Conservation (phyloP, 2,888 invertebrate species). For the Polymixis lichenea region DNA sequence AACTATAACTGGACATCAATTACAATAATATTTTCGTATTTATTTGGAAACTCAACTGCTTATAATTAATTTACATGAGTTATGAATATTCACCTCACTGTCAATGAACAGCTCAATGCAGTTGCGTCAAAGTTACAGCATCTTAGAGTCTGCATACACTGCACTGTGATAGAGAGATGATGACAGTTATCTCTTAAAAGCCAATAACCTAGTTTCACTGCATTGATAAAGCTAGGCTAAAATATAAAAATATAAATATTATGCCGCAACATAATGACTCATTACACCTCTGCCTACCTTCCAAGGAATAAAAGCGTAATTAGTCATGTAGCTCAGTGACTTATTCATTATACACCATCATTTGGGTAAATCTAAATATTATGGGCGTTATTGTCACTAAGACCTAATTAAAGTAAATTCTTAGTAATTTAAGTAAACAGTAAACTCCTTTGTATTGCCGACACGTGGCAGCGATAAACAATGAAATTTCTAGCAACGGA, state of each 20-base stretch:
- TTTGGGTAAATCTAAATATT: neutral
- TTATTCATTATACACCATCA: neutral
- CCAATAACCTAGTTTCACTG: too few relatives aligned
- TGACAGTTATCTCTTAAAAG: too few relatives aligned
- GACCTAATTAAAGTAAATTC: constrained; percentile 13
- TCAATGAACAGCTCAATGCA: too few relatives aligned
- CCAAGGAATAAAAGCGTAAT: neutral
- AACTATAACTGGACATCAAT: constrained; percentile 1
- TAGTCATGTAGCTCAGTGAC: neutral
- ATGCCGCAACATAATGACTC: too few relatives aligned
- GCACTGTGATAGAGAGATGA: too few relatives aligned
- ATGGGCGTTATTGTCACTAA: neutral
- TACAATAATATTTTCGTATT: neutral
- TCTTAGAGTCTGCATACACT: too few relatives aligned
- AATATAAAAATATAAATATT: too few relatives aligned
- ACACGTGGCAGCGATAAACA: constrained; percentile 48
- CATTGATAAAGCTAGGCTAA: too few relatives aligned
- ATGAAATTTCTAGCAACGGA: constrained; percentile 50
- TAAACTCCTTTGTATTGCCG: constrained; percentile 22
- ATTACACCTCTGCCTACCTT: neutral
- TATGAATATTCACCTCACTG: too few relatives aligned
- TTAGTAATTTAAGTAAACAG: constrained; percentile 37
- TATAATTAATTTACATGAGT: too few relatives aligned
- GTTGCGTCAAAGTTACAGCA: too few relatives aligned
- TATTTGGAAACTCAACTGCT: neutral